A percentile compares a stretch with the other conserved stretches of the same genome.
These are phyloP conservation scores for Rousettus leschenaultii DNA, from an alignment of 2,113 vertebrate genomes.

Conservation along the genomic window DNA sequence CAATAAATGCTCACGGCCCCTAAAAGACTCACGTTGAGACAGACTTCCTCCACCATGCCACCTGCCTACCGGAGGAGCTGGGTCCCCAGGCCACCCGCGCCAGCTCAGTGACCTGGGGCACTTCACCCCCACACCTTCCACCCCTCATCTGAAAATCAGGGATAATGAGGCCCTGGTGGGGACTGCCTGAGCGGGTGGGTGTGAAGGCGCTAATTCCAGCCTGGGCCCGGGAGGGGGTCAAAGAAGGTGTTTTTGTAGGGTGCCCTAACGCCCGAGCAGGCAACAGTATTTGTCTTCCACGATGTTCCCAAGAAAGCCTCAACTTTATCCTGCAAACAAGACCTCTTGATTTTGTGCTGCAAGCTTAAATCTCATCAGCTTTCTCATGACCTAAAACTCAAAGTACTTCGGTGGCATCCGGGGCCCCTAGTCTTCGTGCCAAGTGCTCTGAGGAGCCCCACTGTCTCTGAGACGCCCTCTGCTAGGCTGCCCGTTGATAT, in stretches of 20 bases:
- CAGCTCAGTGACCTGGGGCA: not conserved
- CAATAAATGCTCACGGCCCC: fast-evolving
- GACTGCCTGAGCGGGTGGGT: not conserved
- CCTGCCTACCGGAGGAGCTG: fast-evolving
- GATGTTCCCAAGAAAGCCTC: not conserved
- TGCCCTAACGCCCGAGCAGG: not conserved
- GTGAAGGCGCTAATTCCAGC: not conserved
- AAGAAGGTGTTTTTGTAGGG: not conserved
- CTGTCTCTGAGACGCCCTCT: fast-evolving
- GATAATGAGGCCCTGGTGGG: not conserved
- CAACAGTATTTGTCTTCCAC: not conserved
- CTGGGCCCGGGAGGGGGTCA: not conserved
- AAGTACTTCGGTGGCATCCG: not conserved
- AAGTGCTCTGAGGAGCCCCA: fast-evolving
- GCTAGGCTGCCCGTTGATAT: fast-evolving
- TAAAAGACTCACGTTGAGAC: fast-evolving
- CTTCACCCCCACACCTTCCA: not conserved
- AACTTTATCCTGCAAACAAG: not conserved
- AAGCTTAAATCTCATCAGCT: not conserved
- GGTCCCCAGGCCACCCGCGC: not conserved
- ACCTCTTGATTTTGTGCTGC: not conserved
- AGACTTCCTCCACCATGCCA: fast-evolving
- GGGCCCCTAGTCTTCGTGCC: fast-evolving
- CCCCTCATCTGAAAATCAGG: not conserved
- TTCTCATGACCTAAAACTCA: not conserved